Conservation (phyloP, 2,888 invertebrate species). For the Hirtodrosophila trivittata region DNA sequence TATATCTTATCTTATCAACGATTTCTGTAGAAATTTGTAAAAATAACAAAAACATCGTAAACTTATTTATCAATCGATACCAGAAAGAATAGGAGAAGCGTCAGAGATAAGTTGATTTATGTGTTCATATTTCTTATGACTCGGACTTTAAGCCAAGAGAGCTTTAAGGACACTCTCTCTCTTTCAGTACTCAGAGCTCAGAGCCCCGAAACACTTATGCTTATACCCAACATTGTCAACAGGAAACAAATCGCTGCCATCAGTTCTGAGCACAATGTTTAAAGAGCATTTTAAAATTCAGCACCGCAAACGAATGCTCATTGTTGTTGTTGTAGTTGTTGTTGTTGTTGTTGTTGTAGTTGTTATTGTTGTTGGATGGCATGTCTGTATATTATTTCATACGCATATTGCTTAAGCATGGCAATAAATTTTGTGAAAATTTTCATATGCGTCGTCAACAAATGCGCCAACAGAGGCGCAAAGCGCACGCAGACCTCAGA, state of each 20-base stretch:
- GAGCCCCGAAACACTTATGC: background rate
- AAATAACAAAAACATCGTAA: too few species aligned
- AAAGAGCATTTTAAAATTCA: slow-evolving; percentile 77
- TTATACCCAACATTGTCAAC: slow-evolving; percentile 38
- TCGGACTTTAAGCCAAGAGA: slow-evolving; percentile 14
- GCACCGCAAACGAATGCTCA: slow-evolving; percentile 35
- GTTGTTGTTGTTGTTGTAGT: slow-evolving; percentile 19
- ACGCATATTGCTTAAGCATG: slow-evolving; percentile 74
- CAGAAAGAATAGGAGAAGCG: too few species aligned
- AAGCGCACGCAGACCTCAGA: slow-evolving; percentile 38
- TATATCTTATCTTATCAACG: too few species aligned
- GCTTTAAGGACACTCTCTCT: slow-evolving; percentile 15
- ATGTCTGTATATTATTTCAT: slow-evolving; percentile 73
- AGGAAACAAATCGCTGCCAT: slow-evolving; percentile 73
- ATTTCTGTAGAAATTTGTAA: too few species aligned
- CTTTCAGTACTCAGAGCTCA: slow-evolving; percentile 2
- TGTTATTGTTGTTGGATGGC: slow-evolving; percentile 39
- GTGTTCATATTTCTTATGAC: slow-evolving; percentile 14
- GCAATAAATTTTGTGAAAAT: slow-evolving; percentile 71
- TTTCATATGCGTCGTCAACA: slow-evolving; percentile 73
- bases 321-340: slow-evolving; percentile 15
- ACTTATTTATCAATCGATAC: slow-evolving; percentile 23
- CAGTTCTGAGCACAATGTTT: slow-evolving; percentile 69
- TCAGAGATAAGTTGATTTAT: slow-evolving; percentile 15
- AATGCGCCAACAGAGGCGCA: slow-evolving; percentile 50